These are phyloP conservation scores for Lipotes vexillifer DNA, from an alignment of 2,113 vertebrate genomes.

Conservation along the genomic window DNA sequence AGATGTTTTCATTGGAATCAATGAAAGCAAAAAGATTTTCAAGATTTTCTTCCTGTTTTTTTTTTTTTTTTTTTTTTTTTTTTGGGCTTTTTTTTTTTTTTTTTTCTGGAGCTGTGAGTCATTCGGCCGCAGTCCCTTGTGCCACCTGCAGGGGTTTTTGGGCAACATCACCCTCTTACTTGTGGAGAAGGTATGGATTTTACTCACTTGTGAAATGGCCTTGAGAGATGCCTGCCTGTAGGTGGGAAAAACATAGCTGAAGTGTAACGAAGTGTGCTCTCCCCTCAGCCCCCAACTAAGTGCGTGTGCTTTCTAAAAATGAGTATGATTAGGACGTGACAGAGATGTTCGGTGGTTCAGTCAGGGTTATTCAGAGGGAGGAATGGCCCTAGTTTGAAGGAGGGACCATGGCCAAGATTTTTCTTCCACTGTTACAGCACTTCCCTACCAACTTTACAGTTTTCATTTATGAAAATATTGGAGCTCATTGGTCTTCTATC, in stretches of 20 bases:
- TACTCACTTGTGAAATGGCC: neutral
- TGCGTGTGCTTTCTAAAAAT: neutral
- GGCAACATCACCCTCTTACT: neutral
- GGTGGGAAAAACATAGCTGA: neutral
- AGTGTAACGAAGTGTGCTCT: neutral
- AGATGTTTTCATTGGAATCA: conserved; percentile 21
- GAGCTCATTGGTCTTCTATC: neutral
- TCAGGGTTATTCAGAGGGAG: neutral
- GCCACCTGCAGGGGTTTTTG: neutral
- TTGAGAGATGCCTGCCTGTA: neutral
- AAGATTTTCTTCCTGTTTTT: neutral
- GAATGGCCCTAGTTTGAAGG: neutral
- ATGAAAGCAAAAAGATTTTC: neutral
- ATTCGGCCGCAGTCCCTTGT: neutral
- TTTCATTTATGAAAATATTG: neutral
- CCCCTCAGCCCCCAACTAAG: neutral
- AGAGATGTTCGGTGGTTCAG: neutral
- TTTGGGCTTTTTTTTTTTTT: too few species aligned
- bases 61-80: neutral
- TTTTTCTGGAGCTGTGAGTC: neutral
- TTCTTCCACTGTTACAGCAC: neutral
- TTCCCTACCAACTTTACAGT: neutral
- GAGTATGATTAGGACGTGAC: neutral
- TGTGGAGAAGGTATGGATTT: neutral
- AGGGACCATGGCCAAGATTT: neutral